phyloP scores from a whole-genome alignment of 2,113 vertebrate species.

The Litocranius walleri region DNA sequence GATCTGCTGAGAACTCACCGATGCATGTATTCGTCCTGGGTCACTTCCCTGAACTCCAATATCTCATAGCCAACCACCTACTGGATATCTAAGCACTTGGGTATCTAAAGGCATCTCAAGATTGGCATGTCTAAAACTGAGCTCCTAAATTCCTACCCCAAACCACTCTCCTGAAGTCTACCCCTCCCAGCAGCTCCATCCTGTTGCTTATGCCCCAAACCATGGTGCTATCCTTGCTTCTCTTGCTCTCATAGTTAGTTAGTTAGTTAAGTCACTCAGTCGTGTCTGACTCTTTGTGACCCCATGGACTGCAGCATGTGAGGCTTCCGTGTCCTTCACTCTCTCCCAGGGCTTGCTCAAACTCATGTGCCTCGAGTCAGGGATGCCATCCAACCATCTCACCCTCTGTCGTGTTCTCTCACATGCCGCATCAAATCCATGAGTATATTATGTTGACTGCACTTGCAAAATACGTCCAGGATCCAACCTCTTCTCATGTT shows the following conservation, averaged over 20 bases:
- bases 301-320: not conserved
- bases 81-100: not conserved
- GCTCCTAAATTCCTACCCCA: not conserved
- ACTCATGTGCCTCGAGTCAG: not conserved
- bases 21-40: no score
- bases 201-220: not conserved
- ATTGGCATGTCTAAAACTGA: not conserved
- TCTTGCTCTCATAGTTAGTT: not conserved
- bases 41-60: not conserved
- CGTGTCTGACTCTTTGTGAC: not conserved
- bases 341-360: not conserved
- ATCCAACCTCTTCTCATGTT: not conserved
- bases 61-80: not conserved
- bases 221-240: not conserved
- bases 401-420: not conserved
- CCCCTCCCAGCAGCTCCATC: not conserved
- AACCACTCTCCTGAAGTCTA: not conserved
- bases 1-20: not conserved
- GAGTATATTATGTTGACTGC: not conserved
- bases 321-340: not conserved
- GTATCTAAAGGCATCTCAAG: not conserved
- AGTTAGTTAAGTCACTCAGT: not conserved
- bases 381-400: not conserved
- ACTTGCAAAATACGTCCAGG: not conserved
- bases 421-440: not conserved